Conservation (phyloP, 2,888 invertebrate species). For the Byasa hedistus region DNA sequence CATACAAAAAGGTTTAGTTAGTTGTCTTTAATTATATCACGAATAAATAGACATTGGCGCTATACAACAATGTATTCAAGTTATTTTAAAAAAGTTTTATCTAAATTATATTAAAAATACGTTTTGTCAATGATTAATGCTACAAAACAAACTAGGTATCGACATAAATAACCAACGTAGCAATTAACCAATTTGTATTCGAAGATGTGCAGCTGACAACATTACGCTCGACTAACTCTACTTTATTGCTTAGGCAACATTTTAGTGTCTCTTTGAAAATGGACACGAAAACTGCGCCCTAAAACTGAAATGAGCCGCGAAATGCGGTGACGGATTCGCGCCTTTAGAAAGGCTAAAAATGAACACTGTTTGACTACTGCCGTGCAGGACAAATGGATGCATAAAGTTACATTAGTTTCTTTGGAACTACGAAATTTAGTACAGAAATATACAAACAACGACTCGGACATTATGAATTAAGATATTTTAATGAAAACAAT, state of each 20-base stretch:
- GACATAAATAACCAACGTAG: slow-evolving; percentile 46
- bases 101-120: not conserved
- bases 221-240: slow-evolving; percentile 57
- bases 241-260: slow-evolving; percentile 72
- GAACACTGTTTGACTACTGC: slow-evolving; percentile 44
- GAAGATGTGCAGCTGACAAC: slow-evolving; percentile 51
- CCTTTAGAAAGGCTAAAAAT: slow-evolving; percentile 60
- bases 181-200: slow-evolving; percentile 77
- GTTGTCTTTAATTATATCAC: no score
- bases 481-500: not conserved
- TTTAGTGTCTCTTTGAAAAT: slow-evolving; percentile 71
- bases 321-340: slow-evolving; percentile 57
- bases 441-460: not conserved
- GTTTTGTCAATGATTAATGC: slow-evolving; percentile 4
- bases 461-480: not conserved
- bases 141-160: slow-evolving; percentile 7
- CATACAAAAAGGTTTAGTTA: no score
- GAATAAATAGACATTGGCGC: no score
- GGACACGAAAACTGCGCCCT: slow-evolving; percentile 69
- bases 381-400: slow-evolving; percentile 30
- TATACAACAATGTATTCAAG: no score
- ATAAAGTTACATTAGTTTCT: slow-evolving; percentile 12
- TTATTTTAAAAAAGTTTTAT: no score
- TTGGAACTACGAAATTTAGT: slow-evolving; percentile 4
- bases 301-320: slow-evolving; percentile 66